A percentile compares a stretch with the other conserved stretches of the same genome.
phyloP scores from a whole-genome alignment of 1,140 invertebrate species.

The Orussus abietinus region DNA sequence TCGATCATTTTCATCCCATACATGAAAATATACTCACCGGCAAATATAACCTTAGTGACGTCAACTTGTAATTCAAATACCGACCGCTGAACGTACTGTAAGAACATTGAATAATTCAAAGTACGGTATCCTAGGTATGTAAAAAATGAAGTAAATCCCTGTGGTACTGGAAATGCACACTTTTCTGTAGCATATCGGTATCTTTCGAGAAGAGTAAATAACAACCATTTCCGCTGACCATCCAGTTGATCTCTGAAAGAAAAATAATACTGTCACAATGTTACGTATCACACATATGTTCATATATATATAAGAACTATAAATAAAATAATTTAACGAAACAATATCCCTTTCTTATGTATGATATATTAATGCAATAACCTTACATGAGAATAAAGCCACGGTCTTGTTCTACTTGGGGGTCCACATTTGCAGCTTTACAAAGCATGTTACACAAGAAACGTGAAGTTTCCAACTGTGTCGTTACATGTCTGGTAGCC shows the following conservation, averaged over 20 bases:
- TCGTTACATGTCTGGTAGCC: conserved; percentile 72
- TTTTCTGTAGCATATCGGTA: conserved; percentile 73
- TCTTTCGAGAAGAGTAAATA: conserved; percentile 71
- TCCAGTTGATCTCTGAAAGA: conserved; percentile 67
- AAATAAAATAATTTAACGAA: conserved; percentile 4
- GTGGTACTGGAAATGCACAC: conserved; percentile 77
- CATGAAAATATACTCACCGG: conserved; percentile 55
- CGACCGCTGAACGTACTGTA: conserved; percentile 75
- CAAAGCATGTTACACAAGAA: conserved; percentile 71
- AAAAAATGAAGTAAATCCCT: conserved; percentile 83
- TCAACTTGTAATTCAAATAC: conserved; percentile 83
- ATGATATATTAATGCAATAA: conserved; percentile 6
- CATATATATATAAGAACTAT: too few species aligned
- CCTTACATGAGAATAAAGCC: conserved; percentile 75
- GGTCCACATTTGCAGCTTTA: conserved; percentile 63
- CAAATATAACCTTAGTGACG: conserved; percentile 78
- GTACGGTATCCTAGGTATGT: conserved; percentile 78
- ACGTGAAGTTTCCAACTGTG: conserved; percentile 74
- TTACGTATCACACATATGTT: neutral
- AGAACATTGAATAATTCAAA: conserved; percentile 68
- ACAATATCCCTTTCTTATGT: too few species aligned
- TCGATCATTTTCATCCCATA: neutral
- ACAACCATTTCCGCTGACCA: conserved; percentile 61
- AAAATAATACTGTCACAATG: conserved; percentile 12
- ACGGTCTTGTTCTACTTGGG: conserved; percentile 63